Conservation (phyloP, 2,113 vertebrate genomes). For the Lathamus discolor region DNA sequence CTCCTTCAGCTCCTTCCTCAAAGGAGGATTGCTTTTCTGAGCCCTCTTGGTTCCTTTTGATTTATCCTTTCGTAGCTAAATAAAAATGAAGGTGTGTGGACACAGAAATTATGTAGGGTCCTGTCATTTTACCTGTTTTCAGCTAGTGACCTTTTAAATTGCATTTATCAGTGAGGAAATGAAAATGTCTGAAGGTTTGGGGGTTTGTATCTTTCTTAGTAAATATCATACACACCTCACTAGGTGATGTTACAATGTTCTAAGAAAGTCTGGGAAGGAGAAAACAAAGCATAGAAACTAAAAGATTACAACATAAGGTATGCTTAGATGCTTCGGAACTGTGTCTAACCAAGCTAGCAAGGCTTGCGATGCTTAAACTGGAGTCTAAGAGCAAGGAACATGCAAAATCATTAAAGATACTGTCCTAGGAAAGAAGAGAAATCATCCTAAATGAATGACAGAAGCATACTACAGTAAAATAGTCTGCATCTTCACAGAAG, state of each 20-base stretch:
- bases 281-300: not conserved
- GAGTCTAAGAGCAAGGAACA: not conserved
- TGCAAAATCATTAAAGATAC: not conserved
- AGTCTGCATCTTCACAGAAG: not conserved
- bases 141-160: not conserved
- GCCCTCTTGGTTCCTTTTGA: not conserved
- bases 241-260: not conserved
- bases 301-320: not conserved
- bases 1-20: conserved; percentile 27
- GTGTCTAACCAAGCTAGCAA: not conserved
- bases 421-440: not conserved
- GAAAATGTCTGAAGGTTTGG: not conserved
- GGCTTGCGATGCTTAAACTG: not conserved
- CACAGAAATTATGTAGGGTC: not conserved
- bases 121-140: not conserved
- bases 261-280: not conserved
- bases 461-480: not conserved
- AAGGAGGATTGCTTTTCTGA: not conserved
- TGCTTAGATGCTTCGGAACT: not conserved
- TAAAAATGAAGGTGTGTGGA: not conserved
- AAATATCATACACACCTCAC: not conserved
- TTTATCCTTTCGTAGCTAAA: not conserved
- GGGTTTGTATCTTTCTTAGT: not conserved
- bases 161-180: not conserved
- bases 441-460: not conserved